Conservation (phyloP, 2,888 invertebrate species). For the Metopia argyrocephala region DNA sequence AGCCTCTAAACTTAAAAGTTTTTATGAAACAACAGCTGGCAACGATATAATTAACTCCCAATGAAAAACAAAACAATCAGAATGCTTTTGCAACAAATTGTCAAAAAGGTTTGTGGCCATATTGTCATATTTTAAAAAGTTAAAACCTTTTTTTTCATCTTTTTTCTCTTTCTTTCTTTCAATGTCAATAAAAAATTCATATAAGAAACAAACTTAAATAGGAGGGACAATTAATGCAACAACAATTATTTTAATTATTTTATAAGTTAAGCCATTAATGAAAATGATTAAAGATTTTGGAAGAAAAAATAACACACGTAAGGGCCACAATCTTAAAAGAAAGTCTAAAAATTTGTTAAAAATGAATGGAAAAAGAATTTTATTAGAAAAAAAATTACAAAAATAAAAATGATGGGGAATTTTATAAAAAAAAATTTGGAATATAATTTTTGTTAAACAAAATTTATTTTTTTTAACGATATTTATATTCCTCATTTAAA, state of each 20-base stretch:
- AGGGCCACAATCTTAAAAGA: not conserved
- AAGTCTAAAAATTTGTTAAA: not conserved
- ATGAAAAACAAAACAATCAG: no score
- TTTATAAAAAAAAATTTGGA: conserved; percentile 41
- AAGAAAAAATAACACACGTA: not conserved
- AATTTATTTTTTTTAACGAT: not conserved
- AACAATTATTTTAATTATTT: conserved; percentile 52
- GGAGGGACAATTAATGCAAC: conserved; percentile 64
- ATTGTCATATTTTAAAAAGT: no score
- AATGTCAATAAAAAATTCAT: conserved; percentile 51
- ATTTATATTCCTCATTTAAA: conserved; percentile 3
- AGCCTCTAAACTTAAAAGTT: no score
- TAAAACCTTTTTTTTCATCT: not conserved
- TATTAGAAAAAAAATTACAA: not conserved
- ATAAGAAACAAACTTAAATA: conserved; percentile 47
- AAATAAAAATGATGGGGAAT: conserved; percentile 51
- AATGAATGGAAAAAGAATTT: conserved; percentile 7
- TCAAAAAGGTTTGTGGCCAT: no score
- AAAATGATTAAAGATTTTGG: conserved; percentile 11
- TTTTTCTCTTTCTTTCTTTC: not conserved
- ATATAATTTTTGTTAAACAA: not conserved
- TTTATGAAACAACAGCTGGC: no score
- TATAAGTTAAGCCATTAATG: conserved; percentile 53
- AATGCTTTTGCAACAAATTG: no score
- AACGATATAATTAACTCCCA: no score